A percentile compares a stretch with the other conserved stretches of the same genome.
These are phyloP conservation scores for Lacerta agilis DNA, from an alignment of 2,797 vertebrate genomes.

Conservation along the genomic window DNA sequence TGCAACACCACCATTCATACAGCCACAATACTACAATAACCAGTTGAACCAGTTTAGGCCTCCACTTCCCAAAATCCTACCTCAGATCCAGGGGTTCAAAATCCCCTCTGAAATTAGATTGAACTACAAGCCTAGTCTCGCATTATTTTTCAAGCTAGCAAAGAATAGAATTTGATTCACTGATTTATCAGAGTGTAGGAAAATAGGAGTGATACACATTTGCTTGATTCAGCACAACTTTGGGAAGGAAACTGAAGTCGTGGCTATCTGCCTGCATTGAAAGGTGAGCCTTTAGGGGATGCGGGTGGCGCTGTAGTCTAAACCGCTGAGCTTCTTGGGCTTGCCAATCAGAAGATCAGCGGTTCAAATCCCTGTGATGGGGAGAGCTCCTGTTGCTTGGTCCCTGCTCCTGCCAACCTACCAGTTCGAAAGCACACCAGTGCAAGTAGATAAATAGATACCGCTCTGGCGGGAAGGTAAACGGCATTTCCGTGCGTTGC, in stretches of 20 bases:
- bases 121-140: neutral
- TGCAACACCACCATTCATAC: neutral
- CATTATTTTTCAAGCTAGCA: neutral
- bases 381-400: no score
- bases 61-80: neutral
- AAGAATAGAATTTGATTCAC: neutral
- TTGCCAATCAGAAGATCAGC: no score
- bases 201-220: constrained; percentile 46
- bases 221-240: neutral
- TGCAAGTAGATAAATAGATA: no score
- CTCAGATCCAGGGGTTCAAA: no score
- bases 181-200: constrained; percentile 41
- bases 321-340: no score
- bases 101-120: neutral
- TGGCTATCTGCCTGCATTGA: neutral
- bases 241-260: neutral
- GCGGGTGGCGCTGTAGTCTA: no score
- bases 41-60: neutral
- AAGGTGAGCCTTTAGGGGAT: neutral
- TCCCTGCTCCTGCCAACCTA: no score
- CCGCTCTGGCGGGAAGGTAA: no score
- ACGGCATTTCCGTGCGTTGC: no score
- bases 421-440: no score
- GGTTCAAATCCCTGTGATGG: no score
- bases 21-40: neutral